A percentile compares a stretch with the other conserved stretches of the same genome.
phyloP scores from a whole-genome alignment of 2,888 invertebrate genomes.

The Plusia festucae region DNA sequence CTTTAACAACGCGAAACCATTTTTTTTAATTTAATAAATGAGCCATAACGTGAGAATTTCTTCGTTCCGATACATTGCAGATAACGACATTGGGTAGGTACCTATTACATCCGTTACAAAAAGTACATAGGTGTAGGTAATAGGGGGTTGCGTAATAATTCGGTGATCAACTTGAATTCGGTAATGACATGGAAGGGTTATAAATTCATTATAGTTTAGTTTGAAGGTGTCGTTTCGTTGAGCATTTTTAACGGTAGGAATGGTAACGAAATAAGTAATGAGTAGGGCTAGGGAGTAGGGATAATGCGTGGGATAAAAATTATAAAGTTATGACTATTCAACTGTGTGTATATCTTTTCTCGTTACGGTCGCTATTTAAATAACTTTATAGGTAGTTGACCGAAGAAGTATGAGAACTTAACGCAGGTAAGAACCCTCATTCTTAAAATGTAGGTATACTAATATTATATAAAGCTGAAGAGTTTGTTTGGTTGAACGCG shows the following conservation, averaged over 20 bases:
- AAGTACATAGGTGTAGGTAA: constrained; percentile 6
- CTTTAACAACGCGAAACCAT: constrained; percentile 62
- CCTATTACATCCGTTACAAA: constrained; percentile 21
- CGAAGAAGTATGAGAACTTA: too few relatives aligned
- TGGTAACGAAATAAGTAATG: not conserved
- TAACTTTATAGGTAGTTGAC: too few relatives aligned
- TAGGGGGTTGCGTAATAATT: not conserved
- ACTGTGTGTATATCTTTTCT: too few relatives aligned
- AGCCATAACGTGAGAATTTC: constrained; percentile 66
- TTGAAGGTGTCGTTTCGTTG: not conserved
- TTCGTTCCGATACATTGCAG: constrained; percentile 61
- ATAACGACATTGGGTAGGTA: constrained; percentile 59
- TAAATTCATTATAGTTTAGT: not conserved
- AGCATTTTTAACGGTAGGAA: not conserved
- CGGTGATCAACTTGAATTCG: constrained; percentile 5
- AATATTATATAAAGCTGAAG: too few relatives aligned
- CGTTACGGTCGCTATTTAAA: too few relatives aligned
- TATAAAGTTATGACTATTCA: not conserved
- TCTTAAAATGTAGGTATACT: too few relatives aligned
- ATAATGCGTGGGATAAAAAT: not conserved
- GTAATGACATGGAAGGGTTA: not conserved
- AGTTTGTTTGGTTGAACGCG: too few relatives aligned
- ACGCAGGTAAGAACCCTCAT: too few relatives aligned
- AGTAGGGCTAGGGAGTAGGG: not conserved
- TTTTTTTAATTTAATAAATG: constrained; percentile 68